Evolutionary conservation across 2,888 invertebrate genomes (phyloP), one percentile per base, ranked within the genome.

Genomic region (Phaedon cochleariae): DNA sequence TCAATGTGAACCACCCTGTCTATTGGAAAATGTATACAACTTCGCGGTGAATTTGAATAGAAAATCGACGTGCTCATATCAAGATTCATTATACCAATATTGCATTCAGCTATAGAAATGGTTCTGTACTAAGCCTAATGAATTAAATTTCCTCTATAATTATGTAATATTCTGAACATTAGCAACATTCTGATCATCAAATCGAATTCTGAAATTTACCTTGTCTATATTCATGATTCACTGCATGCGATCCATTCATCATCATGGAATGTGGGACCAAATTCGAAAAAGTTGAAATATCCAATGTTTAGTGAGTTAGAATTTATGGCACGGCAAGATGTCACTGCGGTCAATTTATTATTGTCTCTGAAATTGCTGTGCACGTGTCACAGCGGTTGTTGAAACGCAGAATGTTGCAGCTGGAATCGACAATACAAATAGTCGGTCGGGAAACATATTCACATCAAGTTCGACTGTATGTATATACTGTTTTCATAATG

Each of bases 321-420:
- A 68, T 70, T 70, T 70, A 68, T 66, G 46, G 68, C 62, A 48
- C 57, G 49, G 60, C 68, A 68, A 66, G 66, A 70, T 70, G 70
- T 70, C 64, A 70, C 67, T 29, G 68, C 54, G 68, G 70, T 70
- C 70, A 68, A 70, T 70, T 70, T 70, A 70, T 70, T 68, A 66
- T 68, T 64, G 65, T 59, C 51, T 49, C 62, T 54, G 64, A 68
- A 70, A 66, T 70, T 66, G 62, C 64, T 49, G 34, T 63, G 52
- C 70, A 70, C 62, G 62, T 70, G 66, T 61, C 66, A 59, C 64
- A 64, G 67, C 53, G 59, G 46, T 26, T 34, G 62, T 57, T 55
- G 46, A 63, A 67, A 62, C 57, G 34, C 57, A 55, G 37, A 41
- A 55, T 41, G 55, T 41, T 59, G 59, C 20, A 48, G 55, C 31